Conservation (phyloP, 2,113 vertebrate genomes). For the Leptodactylus fuscus region DNA sequence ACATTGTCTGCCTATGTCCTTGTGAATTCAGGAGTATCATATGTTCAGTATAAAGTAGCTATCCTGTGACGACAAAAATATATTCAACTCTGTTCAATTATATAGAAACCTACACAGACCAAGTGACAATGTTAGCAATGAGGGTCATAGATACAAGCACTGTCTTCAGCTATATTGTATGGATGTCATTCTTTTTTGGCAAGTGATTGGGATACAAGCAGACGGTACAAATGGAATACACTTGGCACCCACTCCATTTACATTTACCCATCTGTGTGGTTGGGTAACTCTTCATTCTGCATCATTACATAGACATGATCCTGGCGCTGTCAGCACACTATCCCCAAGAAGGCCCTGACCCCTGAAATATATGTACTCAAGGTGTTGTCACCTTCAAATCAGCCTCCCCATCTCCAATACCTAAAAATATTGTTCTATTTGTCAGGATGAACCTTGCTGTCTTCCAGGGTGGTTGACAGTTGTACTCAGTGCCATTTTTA, state of each 20-base stretch:
- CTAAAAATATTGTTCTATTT: not conserved
- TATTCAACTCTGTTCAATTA: not conserved
- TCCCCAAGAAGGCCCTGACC: not conserved
- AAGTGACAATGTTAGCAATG: not conserved
- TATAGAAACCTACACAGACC: not conserved
- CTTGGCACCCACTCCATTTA: slow-evolving; percentile 36
- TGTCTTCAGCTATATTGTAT: not conserved
- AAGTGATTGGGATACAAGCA: not conserved
- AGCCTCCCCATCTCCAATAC: not conserved
- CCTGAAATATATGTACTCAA: not conserved
- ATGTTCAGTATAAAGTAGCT: no score
- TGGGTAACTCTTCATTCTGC: slow-evolving; percentile 53
- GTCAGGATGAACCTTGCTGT: not conserved
- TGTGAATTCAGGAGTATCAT: not conserved
- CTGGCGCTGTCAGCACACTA: not conserved
- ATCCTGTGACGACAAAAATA: no score
- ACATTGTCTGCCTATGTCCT: no score
- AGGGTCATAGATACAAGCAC: not conserved
- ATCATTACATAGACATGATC: slow-evolving; percentile 43
- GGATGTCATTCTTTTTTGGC: not conserved
- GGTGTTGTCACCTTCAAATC: slow-evolving; percentile 3
- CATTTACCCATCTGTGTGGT: slow-evolving; percentile 49
- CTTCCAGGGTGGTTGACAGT: slow-evolving; percentile 75
- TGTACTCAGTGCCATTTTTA: slow-evolving; percentile 85
- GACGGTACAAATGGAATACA: not conserved